Conservation (phyloP, 2,797 vertebrate species). For the Lepilemur ruficaudatus region DNA sequence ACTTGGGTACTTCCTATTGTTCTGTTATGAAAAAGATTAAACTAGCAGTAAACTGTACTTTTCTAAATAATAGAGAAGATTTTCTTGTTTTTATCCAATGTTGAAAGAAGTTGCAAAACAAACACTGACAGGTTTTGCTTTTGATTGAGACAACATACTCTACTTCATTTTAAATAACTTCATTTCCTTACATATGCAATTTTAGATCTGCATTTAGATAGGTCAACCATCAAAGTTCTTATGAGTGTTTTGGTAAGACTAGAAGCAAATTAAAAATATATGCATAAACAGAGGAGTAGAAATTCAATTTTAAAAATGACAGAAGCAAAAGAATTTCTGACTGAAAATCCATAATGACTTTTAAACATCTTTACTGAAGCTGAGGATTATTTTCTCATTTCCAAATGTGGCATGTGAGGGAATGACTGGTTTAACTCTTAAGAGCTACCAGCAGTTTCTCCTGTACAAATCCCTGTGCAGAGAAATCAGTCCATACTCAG, state of each 20-base stretch:
- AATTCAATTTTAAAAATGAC: conserved; percentile 6
- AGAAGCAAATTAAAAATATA: conserved; percentile 44
- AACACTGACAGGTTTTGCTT: conserved; percentile 61
- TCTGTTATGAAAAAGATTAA: conserved; percentile 15
- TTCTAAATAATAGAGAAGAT: conserved; percentile 70
- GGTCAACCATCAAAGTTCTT: conserved; percentile 37
- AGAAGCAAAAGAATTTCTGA: not conserved
- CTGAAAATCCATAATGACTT: conserved; percentile 9
- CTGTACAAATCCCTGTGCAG: not conserved
- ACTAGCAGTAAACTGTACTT: not conserved
- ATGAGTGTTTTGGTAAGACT: conserved; percentile 4
- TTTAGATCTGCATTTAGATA: conserved; percentile 54
- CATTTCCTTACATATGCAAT: conserved; percentile 18
- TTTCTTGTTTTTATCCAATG: conserved; percentile 48
- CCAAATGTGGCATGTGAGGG: not conserved
- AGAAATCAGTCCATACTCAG: not conserved
- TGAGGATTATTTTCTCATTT: conserved; percentile 21
- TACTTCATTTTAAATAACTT: conserved; percentile 36
- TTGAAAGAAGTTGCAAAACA: conserved; percentile 56
- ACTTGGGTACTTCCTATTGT: not conserved
- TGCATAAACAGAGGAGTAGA: not conserved
- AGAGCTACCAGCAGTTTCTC: not conserved
- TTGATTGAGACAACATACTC: conserved; percentile 6
- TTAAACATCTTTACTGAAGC: conserved; percentile 49
- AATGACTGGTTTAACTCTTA: not conserved